Evolutionary conservation across 2,797 vertebrate genomes (phyloP).

Genomic region (Parauchenoglanis punctatus): DNA sequence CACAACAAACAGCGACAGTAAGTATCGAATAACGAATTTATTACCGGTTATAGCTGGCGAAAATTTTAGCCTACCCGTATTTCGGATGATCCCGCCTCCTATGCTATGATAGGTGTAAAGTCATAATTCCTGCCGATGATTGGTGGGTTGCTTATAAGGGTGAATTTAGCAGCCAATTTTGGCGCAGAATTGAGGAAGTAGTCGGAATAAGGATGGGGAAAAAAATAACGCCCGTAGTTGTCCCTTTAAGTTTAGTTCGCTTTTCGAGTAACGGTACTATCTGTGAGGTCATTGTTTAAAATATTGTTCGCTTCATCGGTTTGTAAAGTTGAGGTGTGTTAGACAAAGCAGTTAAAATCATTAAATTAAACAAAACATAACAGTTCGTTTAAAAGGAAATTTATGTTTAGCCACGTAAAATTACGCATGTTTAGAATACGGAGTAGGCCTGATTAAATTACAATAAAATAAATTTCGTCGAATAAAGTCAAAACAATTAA

Average conservation of each 20-base stretch:
- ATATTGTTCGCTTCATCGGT: background rate
- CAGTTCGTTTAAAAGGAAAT: background rate
- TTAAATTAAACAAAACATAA: background rate
- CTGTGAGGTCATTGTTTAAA: no score
- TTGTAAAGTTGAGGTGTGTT: background rate
- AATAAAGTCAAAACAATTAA: background rate
- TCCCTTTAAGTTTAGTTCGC: constrained; percentile 5
- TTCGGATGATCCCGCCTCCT: background rate
- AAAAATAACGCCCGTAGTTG: background rate
- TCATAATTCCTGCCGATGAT: background rate
- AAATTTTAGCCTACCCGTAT: background rate
- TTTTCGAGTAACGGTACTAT: background rate
- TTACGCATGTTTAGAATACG: no score
- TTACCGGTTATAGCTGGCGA: background rate
- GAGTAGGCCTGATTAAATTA: no score
- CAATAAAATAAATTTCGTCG: background rate
- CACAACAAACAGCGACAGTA: background rate
- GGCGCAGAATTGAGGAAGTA: background rate
- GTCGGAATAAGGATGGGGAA: background rate
- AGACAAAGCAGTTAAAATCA: background rate
- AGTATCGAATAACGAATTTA: background rate
- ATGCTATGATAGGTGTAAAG: background rate
- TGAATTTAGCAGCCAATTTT: background rate
- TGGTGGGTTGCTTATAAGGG: background rate
- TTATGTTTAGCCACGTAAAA: background rate